Conservation (phyloP, 2,888 invertebrate species). For the Subacronicta megacephala region DNA sequence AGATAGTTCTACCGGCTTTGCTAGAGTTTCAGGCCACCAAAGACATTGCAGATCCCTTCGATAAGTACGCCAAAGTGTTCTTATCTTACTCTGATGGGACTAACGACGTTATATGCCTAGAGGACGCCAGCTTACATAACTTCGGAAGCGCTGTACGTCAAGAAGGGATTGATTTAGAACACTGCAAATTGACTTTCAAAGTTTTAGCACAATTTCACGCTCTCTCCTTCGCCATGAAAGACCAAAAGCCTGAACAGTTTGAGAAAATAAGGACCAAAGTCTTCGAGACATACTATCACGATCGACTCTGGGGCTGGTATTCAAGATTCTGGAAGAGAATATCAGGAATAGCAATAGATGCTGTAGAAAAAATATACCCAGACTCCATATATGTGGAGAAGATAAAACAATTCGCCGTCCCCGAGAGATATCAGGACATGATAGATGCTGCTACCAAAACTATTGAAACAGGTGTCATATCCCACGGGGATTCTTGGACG, state of each 20-base stretch:
- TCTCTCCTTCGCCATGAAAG: conserved; percentile 89
- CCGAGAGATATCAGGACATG: conserved; percentile 86
- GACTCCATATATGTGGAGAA: conserved; percentile 89
- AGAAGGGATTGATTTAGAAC: conserved; percentile 85
- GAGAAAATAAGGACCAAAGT: conserved; percentile 74
- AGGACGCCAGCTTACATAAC: conserved; percentile 84
- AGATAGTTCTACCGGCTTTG: conserved; percentile 82
- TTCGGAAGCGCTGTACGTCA: conserved; percentile 84
- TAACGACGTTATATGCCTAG: conserved; percentile 89
- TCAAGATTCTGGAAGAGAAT: conserved; percentile 85
- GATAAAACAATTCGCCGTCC: conserved; percentile 86
- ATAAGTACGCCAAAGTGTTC: conserved; percentile 84
- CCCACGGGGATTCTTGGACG: conserved; percentile 93
- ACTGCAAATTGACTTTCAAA: conserved; percentile 85
- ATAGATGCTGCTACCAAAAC: conserved; percentile 76
- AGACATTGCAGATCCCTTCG: conserved; percentile 82
- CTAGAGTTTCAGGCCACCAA: conserved; percentile 80
- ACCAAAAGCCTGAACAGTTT: conserved; percentile 87
- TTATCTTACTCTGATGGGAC: conserved; percentile 84
- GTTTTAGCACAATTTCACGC: conserved; percentile 90
- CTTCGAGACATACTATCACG: conserved; percentile 90
- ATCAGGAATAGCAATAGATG: conserved; percentile 89
- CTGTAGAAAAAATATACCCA: conserved; percentile 91
- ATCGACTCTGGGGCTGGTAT: conserved; percentile 89
- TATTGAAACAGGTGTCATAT: conserved; percentile 88